Evolutionary conservation across 2,888 invertebrate species (phyloP).

Genomic region (Polymixis lichenea): DNA sequence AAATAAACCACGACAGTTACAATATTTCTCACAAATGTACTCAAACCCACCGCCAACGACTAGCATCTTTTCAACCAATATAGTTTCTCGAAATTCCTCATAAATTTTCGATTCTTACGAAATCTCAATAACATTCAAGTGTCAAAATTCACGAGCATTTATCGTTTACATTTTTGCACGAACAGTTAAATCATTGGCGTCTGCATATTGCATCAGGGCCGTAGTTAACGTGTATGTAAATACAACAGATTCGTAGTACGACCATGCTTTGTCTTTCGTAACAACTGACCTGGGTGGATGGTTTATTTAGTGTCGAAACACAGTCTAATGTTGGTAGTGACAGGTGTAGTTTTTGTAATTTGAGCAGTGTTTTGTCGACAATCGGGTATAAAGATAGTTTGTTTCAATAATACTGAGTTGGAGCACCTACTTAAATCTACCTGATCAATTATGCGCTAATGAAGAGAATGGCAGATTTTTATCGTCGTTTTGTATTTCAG

Average conservation of each 20-base stretch:
- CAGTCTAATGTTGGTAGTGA: not conserved
- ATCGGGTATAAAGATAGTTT: not conserved
- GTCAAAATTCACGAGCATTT: conserved; percentile 49
- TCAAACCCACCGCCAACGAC: not conserved
- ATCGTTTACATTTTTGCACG: conserved; percentile 53
- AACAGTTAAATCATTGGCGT: conserved; percentile 50
- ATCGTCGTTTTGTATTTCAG: too few species aligned
- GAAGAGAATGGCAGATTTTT: too few species aligned
- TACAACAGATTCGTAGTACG: conserved; percentile 58
- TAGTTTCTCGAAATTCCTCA: conserved; percentile 18
- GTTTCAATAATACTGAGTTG: conserved; percentile 32
- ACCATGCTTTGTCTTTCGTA: conserved; percentile 47
- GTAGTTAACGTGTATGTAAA: conserved; percentile 53
- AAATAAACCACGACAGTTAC: not conserved
- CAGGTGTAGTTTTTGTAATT: conserved; percentile 40
- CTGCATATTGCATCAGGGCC: conserved; percentile 46
- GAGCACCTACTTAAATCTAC: not conserved
- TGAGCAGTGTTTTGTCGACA: conserved; percentile 17
- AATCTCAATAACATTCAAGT: conserved; percentile 20
- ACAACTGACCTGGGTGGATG: conserved; percentile 54
- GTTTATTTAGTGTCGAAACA: conserved; percentile 53
- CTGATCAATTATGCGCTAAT: too few species aligned
- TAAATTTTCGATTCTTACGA: conserved; percentile 37
- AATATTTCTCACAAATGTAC: not conserved
- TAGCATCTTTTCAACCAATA: not conserved